A percentile compares a stretch with the other conserved stretches of the same genome.
Conservation (phyloP, 2,888 invertebrate species). For the Andrena bicolor region DNA sequence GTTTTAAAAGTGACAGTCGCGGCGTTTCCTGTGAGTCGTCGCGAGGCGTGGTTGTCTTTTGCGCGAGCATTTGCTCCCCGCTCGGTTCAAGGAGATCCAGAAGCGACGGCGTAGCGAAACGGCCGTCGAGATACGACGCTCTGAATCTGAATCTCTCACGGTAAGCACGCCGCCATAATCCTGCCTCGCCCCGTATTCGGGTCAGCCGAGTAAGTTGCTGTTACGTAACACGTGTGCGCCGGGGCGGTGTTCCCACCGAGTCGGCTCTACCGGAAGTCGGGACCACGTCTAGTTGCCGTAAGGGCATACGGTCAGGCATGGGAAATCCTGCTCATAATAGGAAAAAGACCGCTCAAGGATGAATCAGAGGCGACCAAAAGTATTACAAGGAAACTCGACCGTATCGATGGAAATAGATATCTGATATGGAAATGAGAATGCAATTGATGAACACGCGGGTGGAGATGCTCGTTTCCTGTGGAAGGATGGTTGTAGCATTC, state of each 20-base stretch:
- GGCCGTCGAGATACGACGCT: slow-evolving; percentile 79
- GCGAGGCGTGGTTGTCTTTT: slow-evolving; percentile 75
- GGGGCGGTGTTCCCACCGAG: slow-evolving; percentile 79
- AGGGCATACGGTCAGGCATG: slow-evolving; percentile 61
- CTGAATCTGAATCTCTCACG: slow-evolving; percentile 83
- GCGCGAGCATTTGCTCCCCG: slow-evolving; percentile 68
- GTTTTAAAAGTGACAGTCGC: slow-evolving; percentile 55
- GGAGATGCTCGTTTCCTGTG: background rate
- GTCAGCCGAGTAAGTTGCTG: slow-evolving; percentile 77
- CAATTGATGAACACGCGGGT: background rate
- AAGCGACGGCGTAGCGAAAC: slow-evolving; percentile 58
- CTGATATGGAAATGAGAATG: background rate
- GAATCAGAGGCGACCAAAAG: slow-evolving; percentile 28
- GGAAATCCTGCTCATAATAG: slow-evolving; percentile 47
- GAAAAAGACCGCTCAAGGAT: slow-evolving; percentile 22
- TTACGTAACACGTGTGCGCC: slow-evolving; percentile 75
- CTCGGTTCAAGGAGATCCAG: slow-evolving; percentile 83
- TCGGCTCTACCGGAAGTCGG: slow-evolving; percentile 77
- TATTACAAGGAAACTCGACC: slow-evolving; percentile 44
- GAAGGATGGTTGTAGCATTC: background rate
- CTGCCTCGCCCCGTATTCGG: slow-evolving; percentile 81
- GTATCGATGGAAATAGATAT: background rate
- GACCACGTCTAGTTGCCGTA: slow-evolving; percentile 54
- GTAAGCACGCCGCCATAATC: slow-evolving; percentile 73
- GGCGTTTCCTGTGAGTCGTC: slow-evolving; percentile 68